Conservation (phyloP, 2,113 vertebrate genomes). For the Gymnocephalus cernua region DNA sequence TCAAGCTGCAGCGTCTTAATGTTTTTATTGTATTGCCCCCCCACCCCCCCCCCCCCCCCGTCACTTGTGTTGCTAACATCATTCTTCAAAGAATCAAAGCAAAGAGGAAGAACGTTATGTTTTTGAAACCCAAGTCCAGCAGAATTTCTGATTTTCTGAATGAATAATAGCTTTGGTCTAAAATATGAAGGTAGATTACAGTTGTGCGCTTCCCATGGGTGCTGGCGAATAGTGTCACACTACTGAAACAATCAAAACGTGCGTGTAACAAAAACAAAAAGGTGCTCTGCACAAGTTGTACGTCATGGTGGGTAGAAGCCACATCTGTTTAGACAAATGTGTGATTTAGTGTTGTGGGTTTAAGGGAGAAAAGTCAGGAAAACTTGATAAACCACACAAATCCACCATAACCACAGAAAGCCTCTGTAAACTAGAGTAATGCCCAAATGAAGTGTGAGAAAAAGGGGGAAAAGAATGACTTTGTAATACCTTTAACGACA, state of each 20-base stretch:
- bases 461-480: slow-evolving; percentile 81
- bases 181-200: not conserved
- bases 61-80: slow-evolving; percentile 4
- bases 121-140: not conserved
- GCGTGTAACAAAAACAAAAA: slow-evolving; percentile 38
- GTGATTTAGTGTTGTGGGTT: slow-evolving; percentile 71
- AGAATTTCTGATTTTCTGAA: slow-evolving; percentile 1
- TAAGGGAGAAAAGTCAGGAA: slow-evolving; percentile 76
- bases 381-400: slow-evolving; percentile 83
- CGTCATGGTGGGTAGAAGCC: slow-evolving; percentile 54
- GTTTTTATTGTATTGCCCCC: slow-evolving; percentile 46
- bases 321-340: slow-evolving; percentile 79
- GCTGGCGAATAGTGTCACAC: not conserved
- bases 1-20: slow-evolving; percentile 75
- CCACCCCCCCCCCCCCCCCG: too few relatives aligned
- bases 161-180: slow-evolving; percentile 24
- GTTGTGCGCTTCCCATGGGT: slow-evolving; percentile 20
- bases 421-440: slow-evolving; percentile 78
- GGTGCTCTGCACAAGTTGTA: slow-evolving; percentile 40
- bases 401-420: slow-evolving; percentile 79
- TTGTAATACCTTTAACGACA: slow-evolving; percentile 83
- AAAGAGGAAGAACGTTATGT: slow-evolving; percentile 8
- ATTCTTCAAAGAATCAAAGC: slow-evolving; percentile 16
- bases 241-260: slow-evolving; percentile 27
- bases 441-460: slow-evolving; percentile 87